Base-by-base conservation (phyloP, 2,888 invertebrate genomes). In the Stenchaetothrips biformis region DNA sequence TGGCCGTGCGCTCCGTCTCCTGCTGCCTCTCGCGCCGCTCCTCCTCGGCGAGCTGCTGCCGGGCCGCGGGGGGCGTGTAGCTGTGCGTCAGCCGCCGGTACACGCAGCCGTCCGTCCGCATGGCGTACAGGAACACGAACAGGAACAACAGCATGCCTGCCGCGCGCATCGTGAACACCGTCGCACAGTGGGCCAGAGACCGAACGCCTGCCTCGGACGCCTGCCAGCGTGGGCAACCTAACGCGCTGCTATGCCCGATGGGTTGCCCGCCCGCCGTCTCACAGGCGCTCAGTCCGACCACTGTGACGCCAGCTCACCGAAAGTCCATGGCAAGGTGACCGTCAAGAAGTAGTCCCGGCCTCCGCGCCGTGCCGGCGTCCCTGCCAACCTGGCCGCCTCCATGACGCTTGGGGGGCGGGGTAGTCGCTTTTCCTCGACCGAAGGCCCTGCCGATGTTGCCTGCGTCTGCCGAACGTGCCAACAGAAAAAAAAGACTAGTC, bases 11-110 rank as follows among this genome's bases (percentile, higher is more conserved):
- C 67, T 74, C 67, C 67, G 67, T 74, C 67, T 74, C 67, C 25
- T 21, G 25, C 21, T 25, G 67, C 3, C 67, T 25, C 67, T 74
- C 67, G 25, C 67, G 67, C 67, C 67, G 67, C 67, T 25, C 21
- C 67, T 74, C 67, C 67, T 74, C 67, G 67, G 67, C 67, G 9
- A 25, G 21, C 67, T 74, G 67, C 67, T 74, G 21, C 21, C 67
- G 67, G 67, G 8, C 67, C 25, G 67, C 67, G 25, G 67, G 67
- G 21, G 67, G 67, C 25, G 67, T 25, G 67, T 74, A 74, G 67
- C 25, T 74, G 21, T 74, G 25, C 21, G 67, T 74, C 21, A 74
- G 67, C 21, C 25, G 25, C 21, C 25, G 67, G 67, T 74, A 74
- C 21, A 74, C 25, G 7, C 21, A 25, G 67, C 67, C 67, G 67